These are phyloP conservation scores for Anisognathus igniventris DNA, from an alignment of 2,797 vertebrate species.

Conservation along the genomic window DNA sequence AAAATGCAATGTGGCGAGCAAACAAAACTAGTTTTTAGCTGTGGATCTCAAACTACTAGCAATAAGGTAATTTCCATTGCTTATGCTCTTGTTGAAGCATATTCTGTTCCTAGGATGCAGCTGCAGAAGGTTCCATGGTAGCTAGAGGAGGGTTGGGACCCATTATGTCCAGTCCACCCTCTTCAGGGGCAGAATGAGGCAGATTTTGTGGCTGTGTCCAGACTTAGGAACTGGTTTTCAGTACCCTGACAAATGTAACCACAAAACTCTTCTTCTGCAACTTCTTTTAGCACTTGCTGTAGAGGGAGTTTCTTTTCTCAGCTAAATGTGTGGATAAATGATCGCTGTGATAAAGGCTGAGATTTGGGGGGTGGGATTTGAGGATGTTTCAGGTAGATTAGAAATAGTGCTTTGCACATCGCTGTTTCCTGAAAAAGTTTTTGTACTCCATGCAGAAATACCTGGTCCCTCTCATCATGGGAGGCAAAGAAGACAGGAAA, in stretches of 20 bases:
- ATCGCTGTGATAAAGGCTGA: background rate
- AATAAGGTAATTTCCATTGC: background rate
- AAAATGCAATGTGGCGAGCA: background rate
- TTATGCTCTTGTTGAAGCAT: background rate
- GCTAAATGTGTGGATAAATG: background rate
- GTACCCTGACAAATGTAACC: background rate
- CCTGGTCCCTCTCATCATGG: conserved; percentile 94
- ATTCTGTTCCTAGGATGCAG: background rate
- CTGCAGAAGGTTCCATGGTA: background rate
- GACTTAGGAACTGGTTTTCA: background rate
- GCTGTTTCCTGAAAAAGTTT: background rate
- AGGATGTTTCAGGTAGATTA: background rate
- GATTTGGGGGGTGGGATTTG: background rate
- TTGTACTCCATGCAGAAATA: conserved; percentile 85
- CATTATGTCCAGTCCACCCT: background rate
- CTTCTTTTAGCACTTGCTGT: background rate
- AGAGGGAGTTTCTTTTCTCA: background rate
- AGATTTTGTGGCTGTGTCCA: background rate
- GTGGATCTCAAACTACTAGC: background rate
- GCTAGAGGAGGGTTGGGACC: background rate
- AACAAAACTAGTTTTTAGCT: background rate
- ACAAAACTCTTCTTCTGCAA: background rate
- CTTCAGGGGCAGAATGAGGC: background rate
- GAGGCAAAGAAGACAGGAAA: conserved; percentile 95
- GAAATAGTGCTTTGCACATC: background rate